Base-by-base conservation (phyloP, 1,140 invertebrate genomes). In the Brachionus paranguensis region DNA sequence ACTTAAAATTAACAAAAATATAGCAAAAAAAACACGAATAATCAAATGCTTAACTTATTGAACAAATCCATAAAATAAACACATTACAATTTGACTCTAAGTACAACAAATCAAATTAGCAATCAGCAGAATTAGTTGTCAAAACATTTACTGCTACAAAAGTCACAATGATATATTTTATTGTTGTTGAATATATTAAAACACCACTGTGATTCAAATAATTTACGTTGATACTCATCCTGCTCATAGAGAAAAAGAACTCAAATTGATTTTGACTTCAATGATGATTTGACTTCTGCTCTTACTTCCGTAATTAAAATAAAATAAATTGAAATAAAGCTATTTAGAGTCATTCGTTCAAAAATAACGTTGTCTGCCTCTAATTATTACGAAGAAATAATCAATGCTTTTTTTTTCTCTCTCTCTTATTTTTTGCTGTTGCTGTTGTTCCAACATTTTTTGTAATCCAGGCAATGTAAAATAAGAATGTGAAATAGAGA, bases 281-380 rank as follows among this genome's bases (percentile, higher is more conserved):
- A 76, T 76, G 72, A 76, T 47, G 68, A 72, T 50, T 76, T 76
- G 72, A 76, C 72, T 76, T 76, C 72, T 76, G 72, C 72, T 76
- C 72, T 47, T 47, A 29, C 27, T 76, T 76, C 72, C 72, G 43
- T 76, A 76, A 76, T 76, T 76, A 47, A 50, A 50, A 8, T 24
- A 50, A 76, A 76, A 50, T 50, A 50, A 27, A 50, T 76, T 20
- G 27, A 76, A 76, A 76, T 50, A 41, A 47, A 76, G 47, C 41
- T 72, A 72, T 72, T 72, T 76, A 27, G 50, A 76, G 24, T 76
- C 72, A 76, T 76, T 76, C 72, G 47, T 76, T 50, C 72, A 76
- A 76, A 70, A 76, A 50, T 50, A 76, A 76, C 41, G 41, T 76
- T 76, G 41, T 76, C 72, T 76, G 72, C 20, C 14, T 29, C 12